Evolutionary conservation across 2,888 invertebrate species (phyloP).

Genomic region (Pterostichus madidus): DNA sequence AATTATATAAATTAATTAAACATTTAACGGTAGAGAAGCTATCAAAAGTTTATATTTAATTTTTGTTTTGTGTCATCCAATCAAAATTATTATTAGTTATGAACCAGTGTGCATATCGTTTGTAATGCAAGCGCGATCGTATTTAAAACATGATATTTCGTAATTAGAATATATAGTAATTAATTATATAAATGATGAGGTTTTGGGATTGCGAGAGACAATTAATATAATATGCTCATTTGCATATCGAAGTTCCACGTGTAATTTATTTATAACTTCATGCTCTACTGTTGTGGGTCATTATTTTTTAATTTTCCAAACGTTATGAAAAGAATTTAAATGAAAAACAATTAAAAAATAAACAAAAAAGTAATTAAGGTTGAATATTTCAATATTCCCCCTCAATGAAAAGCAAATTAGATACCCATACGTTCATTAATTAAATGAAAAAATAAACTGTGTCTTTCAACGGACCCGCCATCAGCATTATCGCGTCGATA

Average conservation of each 20-base stretch:
- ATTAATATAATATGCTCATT: conserved; percentile 32
- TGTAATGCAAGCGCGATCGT: not conserved
- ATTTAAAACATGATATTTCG: conserved; percentile 3
- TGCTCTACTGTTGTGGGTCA: conserved; percentile 25
- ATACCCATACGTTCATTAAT: conserved; percentile 51
- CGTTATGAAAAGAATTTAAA: conserved; percentile 48
- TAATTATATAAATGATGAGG: conserved; percentile 45
- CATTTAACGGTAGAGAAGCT: no score
- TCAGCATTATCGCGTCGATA: conserved; percentile 26
- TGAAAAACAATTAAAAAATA: conserved; percentile 56
- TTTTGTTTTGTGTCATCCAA: no score
- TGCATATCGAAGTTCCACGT: conserved; percentile 9
- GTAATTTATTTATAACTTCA: conserved; percentile 28
- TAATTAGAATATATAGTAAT: conserved; percentile 38
- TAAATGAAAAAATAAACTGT: conserved; percentile 46
- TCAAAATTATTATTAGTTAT: conserved; percentile 41
- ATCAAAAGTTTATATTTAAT: no score
- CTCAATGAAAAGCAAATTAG: conserved; percentile 52
- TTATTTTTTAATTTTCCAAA: conserved; percentile 58
- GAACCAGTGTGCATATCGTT: conserved; percentile 40
- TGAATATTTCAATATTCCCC: conserved; percentile 55
- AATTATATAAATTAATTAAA: no score
- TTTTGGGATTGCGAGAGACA: conserved; percentile 7
- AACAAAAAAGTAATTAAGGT: conserved; percentile 57
- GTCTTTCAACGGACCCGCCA: conserved; percentile 16